Evolutionary conservation across 2,888 invertebrate species (phyloP).

Genomic region (Drosophila neotestacea): DNA sequence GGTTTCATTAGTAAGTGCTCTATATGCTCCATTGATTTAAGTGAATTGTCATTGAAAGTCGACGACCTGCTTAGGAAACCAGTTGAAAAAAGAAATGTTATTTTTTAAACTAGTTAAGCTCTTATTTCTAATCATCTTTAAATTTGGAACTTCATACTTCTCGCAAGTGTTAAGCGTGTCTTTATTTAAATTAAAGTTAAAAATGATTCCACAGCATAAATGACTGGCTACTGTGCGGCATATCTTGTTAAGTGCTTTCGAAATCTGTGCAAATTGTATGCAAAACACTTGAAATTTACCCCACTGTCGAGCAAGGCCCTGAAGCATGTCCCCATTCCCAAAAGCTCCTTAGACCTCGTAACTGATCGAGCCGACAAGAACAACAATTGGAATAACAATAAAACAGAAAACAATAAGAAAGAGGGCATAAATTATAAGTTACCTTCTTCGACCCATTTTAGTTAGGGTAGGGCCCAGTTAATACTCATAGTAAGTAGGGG

Average conservation of each 20-base stretch:
- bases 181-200: not conserved
- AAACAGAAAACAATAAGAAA: constrained; percentile 8
- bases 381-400: not conserved
- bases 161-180: not conserved
- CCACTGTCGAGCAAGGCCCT: constrained; percentile 35
- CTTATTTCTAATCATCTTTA: not conserved
- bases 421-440: constrained; percentile 64
- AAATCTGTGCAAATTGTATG: constrained; percentile 67
- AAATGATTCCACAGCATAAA: not conserved
- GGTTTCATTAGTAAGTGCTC: constrained; percentile 16
- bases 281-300: constrained; percentile 47
- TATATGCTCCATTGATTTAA: constrained; percentile 52
- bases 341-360: constrained; percentile 5
- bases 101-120: not conserved
- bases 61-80: constrained; percentile 6
- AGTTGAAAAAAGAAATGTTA: not conserved
- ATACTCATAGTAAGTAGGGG: not conserved
- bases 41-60: constrained; percentile 12
- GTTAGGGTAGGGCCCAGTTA: constrained; percentile 27
- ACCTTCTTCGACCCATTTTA: constrained; percentile 38
- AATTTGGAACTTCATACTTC: not conserved
- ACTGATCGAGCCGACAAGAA: constrained; percentile 30
- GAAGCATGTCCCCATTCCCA: constrained; percentile 39
- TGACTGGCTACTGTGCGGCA: constrained; percentile 53
- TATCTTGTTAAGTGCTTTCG: constrained; percentile 38